Conservation (phyloP, 1,140 invertebrate species). For the Pseudomyrmex sp. region DNA sequence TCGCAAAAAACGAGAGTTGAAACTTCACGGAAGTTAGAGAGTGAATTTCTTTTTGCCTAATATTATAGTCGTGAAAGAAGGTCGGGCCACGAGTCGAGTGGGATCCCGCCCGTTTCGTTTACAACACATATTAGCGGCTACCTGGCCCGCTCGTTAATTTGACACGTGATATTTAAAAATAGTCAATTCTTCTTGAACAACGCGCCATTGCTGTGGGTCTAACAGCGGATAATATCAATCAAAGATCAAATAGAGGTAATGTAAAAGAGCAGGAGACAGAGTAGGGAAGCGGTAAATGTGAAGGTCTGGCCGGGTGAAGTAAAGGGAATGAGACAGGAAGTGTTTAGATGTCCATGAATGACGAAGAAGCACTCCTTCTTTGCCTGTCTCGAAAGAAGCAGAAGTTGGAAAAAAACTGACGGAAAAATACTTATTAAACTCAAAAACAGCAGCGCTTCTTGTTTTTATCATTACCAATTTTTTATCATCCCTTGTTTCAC, state of each 20-base stretch:
- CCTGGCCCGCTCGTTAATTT: slow-evolving; percentile 67
- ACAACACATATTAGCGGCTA: slow-evolving; percentile 54
- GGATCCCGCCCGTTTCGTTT: slow-evolving; percentile 19
- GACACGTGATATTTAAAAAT: slow-evolving; percentile 80
- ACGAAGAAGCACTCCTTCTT: slow-evolving; percentile 41
- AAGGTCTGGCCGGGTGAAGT: slow-evolving; percentile 6
- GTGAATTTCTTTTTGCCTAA: slow-evolving; percentile 47
- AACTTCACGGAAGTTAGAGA: slow-evolving; percentile 79
- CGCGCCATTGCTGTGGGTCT: slow-evolving; percentile 65
- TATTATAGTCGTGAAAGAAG: slow-evolving; percentile 41
- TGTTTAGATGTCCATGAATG: slow-evolving; percentile 65
- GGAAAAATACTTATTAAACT: not conserved
- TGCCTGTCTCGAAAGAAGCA: slow-evolving; percentile 19
- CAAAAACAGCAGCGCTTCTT: slow-evolving; percentile 5
- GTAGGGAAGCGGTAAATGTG: not conserved
- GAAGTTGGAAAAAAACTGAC: slow-evolving; percentile 1
- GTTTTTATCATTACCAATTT: too few species aligned
- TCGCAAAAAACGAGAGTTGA: slow-evolving; percentile 69
- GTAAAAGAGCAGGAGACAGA: not conserved
- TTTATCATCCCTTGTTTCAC: too few species aligned
- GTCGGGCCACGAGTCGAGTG: slow-evolving; percentile 43
- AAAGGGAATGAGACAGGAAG: slow-evolving; percentile 24
- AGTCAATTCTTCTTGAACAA: slow-evolving; percentile 75
- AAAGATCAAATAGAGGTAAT: slow-evolving; percentile 51
- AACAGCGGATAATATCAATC: slow-evolving; percentile 65